Evolutionary conservation across 2,888 invertebrate species (phyloP), one percentile per base, ranked within the genome.

Genomic region (Euplexia lucipara): DNA sequence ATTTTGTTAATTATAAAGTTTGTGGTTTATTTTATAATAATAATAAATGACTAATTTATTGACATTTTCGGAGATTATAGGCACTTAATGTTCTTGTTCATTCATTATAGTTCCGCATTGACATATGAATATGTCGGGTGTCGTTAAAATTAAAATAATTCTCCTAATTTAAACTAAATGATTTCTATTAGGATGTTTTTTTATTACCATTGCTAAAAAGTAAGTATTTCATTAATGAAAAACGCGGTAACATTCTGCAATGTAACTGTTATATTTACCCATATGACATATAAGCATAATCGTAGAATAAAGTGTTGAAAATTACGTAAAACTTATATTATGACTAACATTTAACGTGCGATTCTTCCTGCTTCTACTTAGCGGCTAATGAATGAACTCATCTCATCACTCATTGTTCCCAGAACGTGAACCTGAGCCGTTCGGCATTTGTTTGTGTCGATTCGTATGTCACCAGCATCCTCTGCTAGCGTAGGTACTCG

Each of bases 401-500:
- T 90, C 86, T 81, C 87, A 84, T 84, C 85, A 80, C 80, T 90
- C 90, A 91, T 84, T 79, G 82, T 91, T 91, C 93, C 87, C 70
- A 83, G 93, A 92, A 92, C 83, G 54, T 47, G 81, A 81, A 84
- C 82, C 82, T 79, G 81, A 85, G 79, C 73, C 78, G 56, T 75
- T 75, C 60, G 53, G 49, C 47, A 39, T 80, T 76, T 78, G 83
- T 82, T 80, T 78, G 68, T 75, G 68, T 64, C 62, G 68, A 66
- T 70, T 79, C 83, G 77, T 70, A 78, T 89, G 86, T 86, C 86
- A 85, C 82, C 82, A 81, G 73, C 90, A 87, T 89, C 89, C 89
- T 88, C 79, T 84, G 63, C 80, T 81, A 57, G 57, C 34, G 45
- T 26, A 26, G 26, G 26, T 56, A 35, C 44, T 47, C 49, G 30